Percentiles rank a stretch among this genome's conserved stretches.
These are phyloP conservation scores for Eptesicus fuscus DNA, from an alignment of 2,113 vertebrate species.

Conservation along the genomic window DNA sequence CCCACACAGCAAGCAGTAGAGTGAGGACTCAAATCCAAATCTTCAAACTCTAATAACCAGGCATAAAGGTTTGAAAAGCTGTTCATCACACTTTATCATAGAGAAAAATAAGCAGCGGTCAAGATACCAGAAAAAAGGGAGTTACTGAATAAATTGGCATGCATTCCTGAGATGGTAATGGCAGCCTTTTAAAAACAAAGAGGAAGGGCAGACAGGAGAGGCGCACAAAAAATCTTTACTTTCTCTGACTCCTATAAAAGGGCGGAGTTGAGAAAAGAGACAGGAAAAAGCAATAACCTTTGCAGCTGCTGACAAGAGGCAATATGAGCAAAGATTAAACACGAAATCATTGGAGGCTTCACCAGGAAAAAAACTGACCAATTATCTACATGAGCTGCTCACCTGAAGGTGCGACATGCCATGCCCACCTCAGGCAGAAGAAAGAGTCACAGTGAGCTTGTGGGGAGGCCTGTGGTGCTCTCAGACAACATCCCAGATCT, in stretches of 20 bases:
- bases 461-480: no score
- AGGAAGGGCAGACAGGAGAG: not conserved
- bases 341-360: not conserved
- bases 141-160: not conserved
- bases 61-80: not conserved
- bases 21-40: not conserved
- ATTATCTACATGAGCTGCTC: not conserved
- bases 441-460: not conserved
- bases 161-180: not conserved
- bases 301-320: not conserved
- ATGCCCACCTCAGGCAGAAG: not conserved
- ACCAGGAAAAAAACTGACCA: not conserved
- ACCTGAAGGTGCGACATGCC: not conserved
- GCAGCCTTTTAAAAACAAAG: not conserved
- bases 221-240: not conserved
- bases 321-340: slow-evolving; percentile 4
- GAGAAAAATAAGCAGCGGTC: not conserved
- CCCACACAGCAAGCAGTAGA: not conserved
- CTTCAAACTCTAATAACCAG: not conserved
- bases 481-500: not conserved
- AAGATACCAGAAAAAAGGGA: not conserved
- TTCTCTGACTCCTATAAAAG: not conserved
- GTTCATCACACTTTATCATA: not conserved
- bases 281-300: not conserved
- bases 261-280: not conserved